A percentile compares a stretch with the other conserved stretches of the same genome.
phyloP scores from a whole-genome alignment of 2,888 invertebrate genomes.

The Xylocampa areola region DNA sequence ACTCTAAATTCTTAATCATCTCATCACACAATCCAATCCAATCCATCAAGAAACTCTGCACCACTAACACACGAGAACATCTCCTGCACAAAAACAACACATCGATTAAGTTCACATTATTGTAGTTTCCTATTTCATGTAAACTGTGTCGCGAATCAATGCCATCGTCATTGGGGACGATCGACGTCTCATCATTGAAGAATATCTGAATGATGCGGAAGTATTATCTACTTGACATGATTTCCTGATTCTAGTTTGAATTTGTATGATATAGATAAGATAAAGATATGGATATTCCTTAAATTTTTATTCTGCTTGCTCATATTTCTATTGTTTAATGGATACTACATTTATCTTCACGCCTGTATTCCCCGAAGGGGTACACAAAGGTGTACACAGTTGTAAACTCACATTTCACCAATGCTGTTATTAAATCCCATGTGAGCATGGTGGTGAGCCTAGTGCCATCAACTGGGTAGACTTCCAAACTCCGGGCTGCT shows the following conservation, averaged over 20 bases:
- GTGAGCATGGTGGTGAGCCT: too few relatives aligned
- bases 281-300: too few relatives aligned
- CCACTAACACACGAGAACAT: neutral
- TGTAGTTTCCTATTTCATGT: constrained; percentile 45
- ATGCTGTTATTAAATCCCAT: too few relatives aligned
- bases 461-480: too few relatives aligned
- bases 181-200: constrained; percentile 27
- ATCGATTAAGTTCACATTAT: constrained; percentile 56
- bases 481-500: too few relatives aligned
- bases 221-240: constrained; percentile 11
- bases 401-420: too few relatives aligned
- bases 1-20: neutral
- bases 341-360: too few relatives aligned
- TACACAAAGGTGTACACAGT: too few relatives aligned
- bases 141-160: constrained; percentile 48
- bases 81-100: constrained; percentile 25
- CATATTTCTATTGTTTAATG: too few relatives aligned
- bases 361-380: too few relatives aligned
- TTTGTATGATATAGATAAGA: too few relatives aligned
- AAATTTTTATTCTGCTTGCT: too few relatives aligned
- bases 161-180: constrained; percentile 45
- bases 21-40: neutral
- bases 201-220: constrained; percentile 30
- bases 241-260: constrained; percentile 9
- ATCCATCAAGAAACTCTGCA: constrained; percentile 13